Evolutionary conservation across 2,888 invertebrate species (phyloP).

Genomic region (Tenthredo distinguenda): DNA sequence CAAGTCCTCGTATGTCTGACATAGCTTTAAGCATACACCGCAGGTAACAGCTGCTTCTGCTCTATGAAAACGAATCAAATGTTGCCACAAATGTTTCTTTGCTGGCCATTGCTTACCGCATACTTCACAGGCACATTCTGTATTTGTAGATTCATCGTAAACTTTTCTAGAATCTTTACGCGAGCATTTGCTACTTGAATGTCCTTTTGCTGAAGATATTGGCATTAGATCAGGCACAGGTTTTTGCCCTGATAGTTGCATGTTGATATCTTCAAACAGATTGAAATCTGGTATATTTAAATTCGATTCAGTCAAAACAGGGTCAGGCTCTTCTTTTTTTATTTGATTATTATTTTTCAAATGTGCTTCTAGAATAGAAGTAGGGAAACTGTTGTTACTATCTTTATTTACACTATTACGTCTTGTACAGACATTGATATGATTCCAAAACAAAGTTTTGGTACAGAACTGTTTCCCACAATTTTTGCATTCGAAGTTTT

Average conservation of each 20-base stretch:
- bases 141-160: slow-evolving; percentile 79
- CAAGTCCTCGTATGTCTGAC: slow-evolving; percentile 79
- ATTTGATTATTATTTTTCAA: slow-evolving; percentile 74
- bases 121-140: slow-evolving; percentile 79
- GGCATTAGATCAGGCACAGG: slow-evolving; percentile 75
- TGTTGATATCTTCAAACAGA: slow-evolving; percentile 75
- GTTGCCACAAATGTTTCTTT: slow-evolving; percentile 83
- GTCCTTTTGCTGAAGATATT: slow-evolving; percentile 64
- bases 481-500: slow-evolving; percentile 73
- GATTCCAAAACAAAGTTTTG: slow-evolving; percentile 72
- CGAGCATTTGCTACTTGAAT: slow-evolving; percentile 68
- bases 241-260: slow-evolving; percentile 74
- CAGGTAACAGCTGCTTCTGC: slow-evolving; percentile 81
- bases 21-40: slow-evolving; percentile 81
- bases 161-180: slow-evolving; percentile 79
- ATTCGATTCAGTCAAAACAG: slow-evolving; percentile 67
- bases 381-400: slow-evolving; percentile 56
- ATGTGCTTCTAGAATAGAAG: slow-evolving; percentile 73
- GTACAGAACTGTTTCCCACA: slow-evolving; percentile 74
- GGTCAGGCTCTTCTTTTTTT: slow-evolving; percentile 68
- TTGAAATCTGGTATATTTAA: slow-evolving; percentile 76
- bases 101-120: slow-evolving; percentile 83
- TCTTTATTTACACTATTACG: slow-evolving; percentile 58
- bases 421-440: slow-evolving; percentile 70
- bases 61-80: slow-evolving; percentile 81